Conservation (phyloP, 2,888 invertebrate genomes). For the Gortyna flavago region DNA sequence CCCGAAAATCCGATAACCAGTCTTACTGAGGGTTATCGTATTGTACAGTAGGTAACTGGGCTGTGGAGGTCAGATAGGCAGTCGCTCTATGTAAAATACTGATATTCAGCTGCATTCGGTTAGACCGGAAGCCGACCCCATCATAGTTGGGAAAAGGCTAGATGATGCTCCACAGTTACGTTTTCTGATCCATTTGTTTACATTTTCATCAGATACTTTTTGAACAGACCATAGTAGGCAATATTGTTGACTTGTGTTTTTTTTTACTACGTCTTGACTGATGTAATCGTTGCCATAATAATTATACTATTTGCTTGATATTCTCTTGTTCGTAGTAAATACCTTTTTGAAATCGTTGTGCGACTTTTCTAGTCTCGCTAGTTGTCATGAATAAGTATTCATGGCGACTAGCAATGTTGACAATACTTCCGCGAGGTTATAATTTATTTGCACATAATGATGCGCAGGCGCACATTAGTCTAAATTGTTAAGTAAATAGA, state of each 20-base stretch:
- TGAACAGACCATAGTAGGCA: not conserved
- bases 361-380: no score
- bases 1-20: no score
- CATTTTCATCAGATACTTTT: not conserved
- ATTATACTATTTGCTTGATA: not conserved
- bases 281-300: not conserved
- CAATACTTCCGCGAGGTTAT: conserved; percentile 42
- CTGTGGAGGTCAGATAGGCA: no score
- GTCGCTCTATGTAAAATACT: no score
- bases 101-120: no score
- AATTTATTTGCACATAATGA: conserved; percentile 32
- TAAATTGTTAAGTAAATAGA: conserved; percentile 43
- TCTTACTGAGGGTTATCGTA: no score
- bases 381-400: not conserved
- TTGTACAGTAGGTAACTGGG: no score
- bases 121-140: no score
- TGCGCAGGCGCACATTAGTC: conserved; percentile 16
- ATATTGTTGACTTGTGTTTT: not conserved
- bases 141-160: no score
- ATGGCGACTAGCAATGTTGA: conserved; percentile 4
- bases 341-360: not conserved
- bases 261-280: not conserved
- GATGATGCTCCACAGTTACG: not conserved
- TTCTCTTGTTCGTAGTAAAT: no score
- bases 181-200: not conserved